Conservation (phyloP, 2,888 invertebrate genomes). For the Volucella inanis region DNA sequence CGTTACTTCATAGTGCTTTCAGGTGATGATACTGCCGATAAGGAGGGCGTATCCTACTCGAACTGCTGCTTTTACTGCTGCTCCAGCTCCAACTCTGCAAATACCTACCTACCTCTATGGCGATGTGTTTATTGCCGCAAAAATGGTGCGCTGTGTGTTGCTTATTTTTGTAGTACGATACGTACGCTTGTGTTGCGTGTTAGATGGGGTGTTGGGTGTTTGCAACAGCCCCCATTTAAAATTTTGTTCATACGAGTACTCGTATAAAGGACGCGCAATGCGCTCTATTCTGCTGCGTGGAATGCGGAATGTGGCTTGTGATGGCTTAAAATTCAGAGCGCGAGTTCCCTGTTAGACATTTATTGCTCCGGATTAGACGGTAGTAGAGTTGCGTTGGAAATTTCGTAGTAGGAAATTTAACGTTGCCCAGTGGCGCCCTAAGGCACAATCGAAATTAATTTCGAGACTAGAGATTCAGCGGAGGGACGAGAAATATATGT, state of each 20-base stretch:
- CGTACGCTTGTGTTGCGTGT: conserved; percentile 25
- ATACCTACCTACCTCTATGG: background rate
- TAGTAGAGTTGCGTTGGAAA: conserved; percentile 42
- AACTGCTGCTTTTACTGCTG: too few species aligned
- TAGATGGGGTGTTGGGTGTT: conserved; percentile 29
- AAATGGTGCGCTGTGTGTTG: conserved; percentile 20
- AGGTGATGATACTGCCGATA: conserved; percentile 49
- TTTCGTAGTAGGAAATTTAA: conserved; percentile 15
- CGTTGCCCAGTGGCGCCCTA: conserved; percentile 36
- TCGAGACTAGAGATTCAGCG: conserved; percentile 52
- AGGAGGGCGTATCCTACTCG: background rate
- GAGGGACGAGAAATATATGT: background rate
- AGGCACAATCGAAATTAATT: conserved; percentile 73
- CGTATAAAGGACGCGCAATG: conserved; percentile 7
- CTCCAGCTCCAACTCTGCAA: too few species aligned
- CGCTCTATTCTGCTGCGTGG: background rate
- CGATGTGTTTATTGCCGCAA: conserved; percentile 62
- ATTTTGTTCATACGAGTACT: conserved; percentile 26
- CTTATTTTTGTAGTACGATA: conserved; percentile 7
- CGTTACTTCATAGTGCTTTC: conserved; percentile 28
- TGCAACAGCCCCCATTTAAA: conserved; percentile 2
- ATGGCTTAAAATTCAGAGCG: conserved; percentile 62
- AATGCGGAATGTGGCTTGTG: conserved; percentile 20
- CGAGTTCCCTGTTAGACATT: conserved; percentile 68
- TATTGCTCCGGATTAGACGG: conserved; percentile 71